Percentiles rank a stretch among this genome's conserved stretches.
Evolutionary conservation across 1,140 invertebrate species (phyloP).

Genomic region (Acarapis woodi): DNA sequence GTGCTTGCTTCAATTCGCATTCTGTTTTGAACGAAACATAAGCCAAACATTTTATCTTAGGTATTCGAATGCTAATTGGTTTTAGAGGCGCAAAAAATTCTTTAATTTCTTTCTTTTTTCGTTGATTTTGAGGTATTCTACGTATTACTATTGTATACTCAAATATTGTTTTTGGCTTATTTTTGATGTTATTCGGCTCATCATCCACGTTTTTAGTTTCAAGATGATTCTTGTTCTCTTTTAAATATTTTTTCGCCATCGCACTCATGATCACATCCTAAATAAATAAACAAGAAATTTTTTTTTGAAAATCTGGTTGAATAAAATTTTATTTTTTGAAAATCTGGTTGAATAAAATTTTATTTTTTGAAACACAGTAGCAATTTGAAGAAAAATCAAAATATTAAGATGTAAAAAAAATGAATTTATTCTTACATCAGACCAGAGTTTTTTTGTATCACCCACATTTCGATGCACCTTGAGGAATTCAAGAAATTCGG

Average conservation of each 20-base stretch:
- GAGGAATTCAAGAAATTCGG: constrained; percentile 59
- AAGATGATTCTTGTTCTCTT: constrained; percentile 6
- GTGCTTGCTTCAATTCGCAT: constrained; percentile 42
- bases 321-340: too few species aligned
- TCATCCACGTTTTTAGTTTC: constrained; percentile 16
- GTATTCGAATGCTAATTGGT: constrained; percentile 42
- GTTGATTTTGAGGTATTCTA: constrained; percentile 27
- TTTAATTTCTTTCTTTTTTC: constrained; percentile 32
- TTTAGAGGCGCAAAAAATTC: constrained; percentile 53
- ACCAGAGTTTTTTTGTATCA: constrained; percentile 29
- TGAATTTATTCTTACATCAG: constrained; percentile 26
- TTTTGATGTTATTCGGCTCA: constrained; percentile 16
- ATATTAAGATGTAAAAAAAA: too few species aligned
- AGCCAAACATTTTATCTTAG: constrained; percentile 47
- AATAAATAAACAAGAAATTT: too few species aligned
- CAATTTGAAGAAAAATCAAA: too few species aligned
- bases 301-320: too few species aligned
- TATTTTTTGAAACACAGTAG: too few species aligned
- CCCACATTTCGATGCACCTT: constrained; percentile 31
- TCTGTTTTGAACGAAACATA: constrained; percentile 64
- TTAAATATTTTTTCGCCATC: not conserved
- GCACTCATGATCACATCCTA: too few species aligned
- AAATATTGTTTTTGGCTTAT: constrained; percentile 10
- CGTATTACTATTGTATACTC: constrained; percentile 22
- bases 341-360: too few species aligned